Evolutionary conservation across 2,797 vertebrate genomes (phyloP).

Genomic region (Novumbra hubbsi): DNA sequence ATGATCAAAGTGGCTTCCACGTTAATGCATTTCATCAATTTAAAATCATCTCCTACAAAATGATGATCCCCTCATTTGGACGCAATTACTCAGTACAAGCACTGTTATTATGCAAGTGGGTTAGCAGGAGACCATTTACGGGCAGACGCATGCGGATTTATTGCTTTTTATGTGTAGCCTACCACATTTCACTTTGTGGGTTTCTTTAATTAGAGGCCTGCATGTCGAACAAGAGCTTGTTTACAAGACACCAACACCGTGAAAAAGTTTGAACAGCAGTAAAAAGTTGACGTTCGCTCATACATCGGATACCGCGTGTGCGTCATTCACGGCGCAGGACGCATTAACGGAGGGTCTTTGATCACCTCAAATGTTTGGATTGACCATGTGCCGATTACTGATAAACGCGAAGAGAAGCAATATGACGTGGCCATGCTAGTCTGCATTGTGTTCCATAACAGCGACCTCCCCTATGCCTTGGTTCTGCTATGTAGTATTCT

Average conservation of each 20-base stretch:
- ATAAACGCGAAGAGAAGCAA: conserved; percentile 48
- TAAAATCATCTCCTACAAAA: conserved; percentile 18
- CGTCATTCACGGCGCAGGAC: not conserved
- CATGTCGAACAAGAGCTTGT: not conserved
- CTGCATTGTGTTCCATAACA: not conserved
- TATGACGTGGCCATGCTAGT: not conserved
- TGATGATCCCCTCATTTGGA: conserved; percentile 62
- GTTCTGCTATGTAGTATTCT: conserved; percentile 9
- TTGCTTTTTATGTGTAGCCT: not conserved
- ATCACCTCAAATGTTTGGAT: conserved; percentile 52
- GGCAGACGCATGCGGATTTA: not conserved
- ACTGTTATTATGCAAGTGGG: conserved; percentile 24
- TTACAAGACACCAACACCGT: not conserved
- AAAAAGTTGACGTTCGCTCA: not conserved
- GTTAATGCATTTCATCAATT: conserved; percentile 14
- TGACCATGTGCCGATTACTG: conserved; percentile 57
- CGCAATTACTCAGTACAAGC: conserved; percentile 53
- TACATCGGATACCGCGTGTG: not conserved
- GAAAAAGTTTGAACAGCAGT: not conserved
- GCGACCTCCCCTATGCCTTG: not conserved
- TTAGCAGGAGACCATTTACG: not conserved
- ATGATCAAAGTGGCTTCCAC: conserved; percentile 52
- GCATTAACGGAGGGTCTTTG: conserved; percentile 18
- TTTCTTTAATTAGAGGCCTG: not conserved
- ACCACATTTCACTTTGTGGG: not conserved